phyloP scores from a whole-genome alignment of 2,888 invertebrate genomes.

The Drosophila vallismaia region DNA sequence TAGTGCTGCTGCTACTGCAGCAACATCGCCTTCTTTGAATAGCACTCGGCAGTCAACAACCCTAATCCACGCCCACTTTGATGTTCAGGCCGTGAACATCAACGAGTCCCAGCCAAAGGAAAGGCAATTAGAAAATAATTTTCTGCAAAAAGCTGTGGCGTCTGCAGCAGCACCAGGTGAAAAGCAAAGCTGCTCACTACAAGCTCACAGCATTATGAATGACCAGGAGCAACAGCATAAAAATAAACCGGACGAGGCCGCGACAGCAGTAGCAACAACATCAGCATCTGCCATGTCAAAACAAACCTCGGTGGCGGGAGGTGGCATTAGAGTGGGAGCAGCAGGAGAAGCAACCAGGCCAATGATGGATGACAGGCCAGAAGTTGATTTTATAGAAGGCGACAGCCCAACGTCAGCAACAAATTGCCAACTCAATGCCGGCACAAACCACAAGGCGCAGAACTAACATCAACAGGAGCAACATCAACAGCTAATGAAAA shows the following conservation, averaged over 20 bases:
- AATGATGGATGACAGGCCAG: conserved; percentile 77
- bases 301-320: conserved; percentile 48
- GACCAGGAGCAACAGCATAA: conserved; percentile 52
- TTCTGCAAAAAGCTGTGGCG: conserved; percentile 47
- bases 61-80: conserved; percentile 32
- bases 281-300: conserved; percentile 65
- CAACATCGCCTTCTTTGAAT: conserved; percentile 9
- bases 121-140: conserved; percentile 74
- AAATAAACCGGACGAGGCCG: conserved; percentile 22
- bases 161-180: conserved; percentile 56
- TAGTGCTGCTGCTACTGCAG: conserved; percentile 21
- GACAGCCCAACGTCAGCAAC: conserved; percentile 77
- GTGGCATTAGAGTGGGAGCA: conserved; percentile 3
- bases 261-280: conserved; percentile 36
- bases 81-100: conserved; percentile 5
- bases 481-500: conserved; percentile 66
- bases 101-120: conserved; percentile 38
- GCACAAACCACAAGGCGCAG: conserved; percentile 61
- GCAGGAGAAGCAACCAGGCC: conserved; percentile 40
- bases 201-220: conserved; percentile 45
- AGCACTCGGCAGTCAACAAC: conserved; percentile 19
- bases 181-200: conserved; percentile 54
- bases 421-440: conserved; percentile 64
- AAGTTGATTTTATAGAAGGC: conserved; percentile 78
- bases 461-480: conserved; percentile 9